A percentile compares a stretch with the other conserved stretches of the same genome.
These are phyloP conservation scores for Beris morrisii DNA, from an alignment of 2,888 invertebrate species.

Conservation along the genomic window DNA sequence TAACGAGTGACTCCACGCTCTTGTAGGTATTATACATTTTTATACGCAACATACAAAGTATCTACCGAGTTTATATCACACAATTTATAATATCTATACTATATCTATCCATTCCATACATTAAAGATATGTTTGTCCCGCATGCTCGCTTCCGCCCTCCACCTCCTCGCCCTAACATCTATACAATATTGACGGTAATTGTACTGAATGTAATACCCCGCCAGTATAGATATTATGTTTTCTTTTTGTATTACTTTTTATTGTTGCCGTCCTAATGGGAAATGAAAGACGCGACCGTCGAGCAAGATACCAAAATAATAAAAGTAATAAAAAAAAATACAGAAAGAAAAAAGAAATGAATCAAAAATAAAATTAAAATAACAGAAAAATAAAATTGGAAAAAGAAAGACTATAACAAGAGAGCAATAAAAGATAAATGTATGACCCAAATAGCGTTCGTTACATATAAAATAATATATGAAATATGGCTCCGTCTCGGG, in stretches of 20 bases:
- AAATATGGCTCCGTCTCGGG: background rate
- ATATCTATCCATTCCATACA: constrained; percentile 20
- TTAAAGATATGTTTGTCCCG: constrained; percentile 8
- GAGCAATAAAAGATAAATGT: background rate
- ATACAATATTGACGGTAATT: constrained; percentile 30
- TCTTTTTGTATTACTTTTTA: constrained; percentile 17
- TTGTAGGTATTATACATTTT: constrained; percentile 12
- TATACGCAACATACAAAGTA: constrained; percentile 2
- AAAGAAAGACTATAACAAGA: background rate
- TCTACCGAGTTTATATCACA: constrained; percentile 19
- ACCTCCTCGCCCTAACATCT: constrained; percentile 11
- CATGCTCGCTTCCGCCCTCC: background rate
- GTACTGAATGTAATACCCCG: constrained; percentile 24
- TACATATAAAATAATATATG: too few relatives aligned
- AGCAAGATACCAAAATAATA: constrained; percentile 17
- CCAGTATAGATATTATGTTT: constrained; percentile 11
- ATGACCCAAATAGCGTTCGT: constrained; percentile 12
- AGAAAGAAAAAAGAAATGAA: constrained; percentile 20
- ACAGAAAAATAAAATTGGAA: constrained; percentile 9
- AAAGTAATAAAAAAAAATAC: constrained; percentile 20
- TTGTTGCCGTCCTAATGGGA: constrained; percentile 6
- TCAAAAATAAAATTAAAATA: constrained; percentile 26
- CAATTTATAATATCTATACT: constrained; percentile 21
- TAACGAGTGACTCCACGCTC: constrained; percentile 24
- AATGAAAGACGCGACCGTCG: constrained; percentile 22